Evolutionary conservation across 1,140 invertebrate species (phyloP).

Genomic region (Teleopsis dalmanni): DNA sequence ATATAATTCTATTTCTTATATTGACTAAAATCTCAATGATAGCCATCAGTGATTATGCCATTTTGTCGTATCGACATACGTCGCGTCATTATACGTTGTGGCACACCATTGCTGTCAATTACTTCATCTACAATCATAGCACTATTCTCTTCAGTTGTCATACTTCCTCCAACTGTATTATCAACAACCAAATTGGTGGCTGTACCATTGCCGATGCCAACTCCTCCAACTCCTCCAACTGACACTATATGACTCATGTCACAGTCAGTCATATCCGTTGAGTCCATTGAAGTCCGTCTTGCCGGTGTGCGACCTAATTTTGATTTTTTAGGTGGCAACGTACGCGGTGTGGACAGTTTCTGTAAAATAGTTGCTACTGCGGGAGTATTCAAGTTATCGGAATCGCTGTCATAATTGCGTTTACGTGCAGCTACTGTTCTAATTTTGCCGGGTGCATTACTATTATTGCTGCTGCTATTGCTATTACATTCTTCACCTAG

Average conservation of each 20-base stretch:
- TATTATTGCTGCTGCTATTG: conserved; percentile 20
- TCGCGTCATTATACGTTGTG: conserved; percentile 32
- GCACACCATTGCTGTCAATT: conserved; percentile 6
- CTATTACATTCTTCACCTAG: conserved; percentile 15
- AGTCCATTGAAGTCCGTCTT: conserved; percentile 58
- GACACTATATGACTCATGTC: conserved; percentile 30
- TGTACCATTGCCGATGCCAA: not conserved
- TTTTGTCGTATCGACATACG: conserved; percentile 35
- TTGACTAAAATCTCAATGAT: conserved; percentile 10
- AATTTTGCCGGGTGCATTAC: conserved; percentile 11
- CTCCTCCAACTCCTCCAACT: not conserved
- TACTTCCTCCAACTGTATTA: conserved; percentile 37
- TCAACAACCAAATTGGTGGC: conserved; percentile 20
- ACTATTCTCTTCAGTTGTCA: conserved; percentile 20
- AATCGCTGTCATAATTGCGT: conserved; percentile 29
- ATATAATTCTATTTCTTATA: too few species aligned
- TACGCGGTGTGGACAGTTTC: conserved; percentile 27
- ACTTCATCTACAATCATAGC: conserved; percentile 7
- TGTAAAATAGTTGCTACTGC: conserved; percentile 11
- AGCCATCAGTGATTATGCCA: conserved; percentile 15
- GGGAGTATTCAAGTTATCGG: not conserved
- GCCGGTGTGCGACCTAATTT: conserved; percentile 26
- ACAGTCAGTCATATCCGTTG: conserved; percentile 64
- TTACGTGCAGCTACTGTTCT: conserved; percentile 24
- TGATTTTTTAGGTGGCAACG: conserved; percentile 43